Evolutionary conservation across 64 coral and sea anemone species (phyloP).

Genomic region (Acropora tenuis): DNA sequence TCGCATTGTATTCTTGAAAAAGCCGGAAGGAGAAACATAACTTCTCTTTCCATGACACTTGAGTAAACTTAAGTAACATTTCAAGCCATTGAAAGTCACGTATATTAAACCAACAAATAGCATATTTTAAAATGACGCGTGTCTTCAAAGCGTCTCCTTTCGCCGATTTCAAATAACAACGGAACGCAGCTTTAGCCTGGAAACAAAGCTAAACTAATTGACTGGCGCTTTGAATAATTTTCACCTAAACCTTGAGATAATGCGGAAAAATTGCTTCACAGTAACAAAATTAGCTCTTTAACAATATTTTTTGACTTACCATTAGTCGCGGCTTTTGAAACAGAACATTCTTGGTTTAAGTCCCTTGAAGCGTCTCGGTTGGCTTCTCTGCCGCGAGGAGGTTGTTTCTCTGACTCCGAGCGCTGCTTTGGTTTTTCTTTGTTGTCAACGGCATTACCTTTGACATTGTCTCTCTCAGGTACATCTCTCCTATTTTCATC

Average conservation of each 20-base stretch:
- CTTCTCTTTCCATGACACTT: not conserved
- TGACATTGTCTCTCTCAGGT: constrained; percentile 68
- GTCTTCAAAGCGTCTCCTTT: not conserved
- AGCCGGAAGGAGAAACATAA: no score
- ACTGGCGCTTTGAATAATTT: not conserved
- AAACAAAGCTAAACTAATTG: not conserved
- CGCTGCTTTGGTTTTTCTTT: constrained; percentile 75
- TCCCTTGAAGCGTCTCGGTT: constrained; percentile 43
- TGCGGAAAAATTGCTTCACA: not conserved
- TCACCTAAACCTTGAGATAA: not conserved
- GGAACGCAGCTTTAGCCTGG: not conserved
- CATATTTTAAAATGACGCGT: not conserved
- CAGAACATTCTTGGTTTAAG: constrained; percentile 54
- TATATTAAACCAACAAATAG: not conserved
- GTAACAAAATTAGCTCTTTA: not conserved
- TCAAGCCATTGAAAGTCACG: not conserved
- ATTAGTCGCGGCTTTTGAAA: constrained; percentile 34
- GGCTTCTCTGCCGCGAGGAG: constrained; percentile 26
- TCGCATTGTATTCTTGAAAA: no score
- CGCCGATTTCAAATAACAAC: constrained; percentile 49
- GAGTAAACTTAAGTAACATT: no score
- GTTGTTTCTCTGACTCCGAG: constrained; percentile 64
- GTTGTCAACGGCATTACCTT: constrained; percentile 61
- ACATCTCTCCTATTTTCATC: constrained; percentile 60
- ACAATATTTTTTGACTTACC: constrained; percentile 9